These are phyloP conservation scores for Podilymbus podiceps DNA, from an alignment of 2,113 vertebrate species.

Conservation along the genomic window DNA sequence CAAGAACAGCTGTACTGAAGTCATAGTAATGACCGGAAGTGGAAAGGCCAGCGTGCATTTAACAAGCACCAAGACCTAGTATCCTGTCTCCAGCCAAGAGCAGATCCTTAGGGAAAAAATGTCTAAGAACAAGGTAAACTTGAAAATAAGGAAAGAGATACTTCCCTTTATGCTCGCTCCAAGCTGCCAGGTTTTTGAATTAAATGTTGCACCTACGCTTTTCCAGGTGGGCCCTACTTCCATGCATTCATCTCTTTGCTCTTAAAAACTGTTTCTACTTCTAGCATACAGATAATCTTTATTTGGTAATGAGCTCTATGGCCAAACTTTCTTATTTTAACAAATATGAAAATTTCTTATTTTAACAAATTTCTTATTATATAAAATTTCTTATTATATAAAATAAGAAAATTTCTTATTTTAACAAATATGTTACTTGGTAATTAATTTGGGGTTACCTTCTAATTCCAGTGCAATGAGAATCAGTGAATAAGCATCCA, in stretches of 20 bases:
- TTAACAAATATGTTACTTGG: background rate
- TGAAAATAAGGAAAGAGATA: background rate
- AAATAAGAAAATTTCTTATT: too few species aligned
- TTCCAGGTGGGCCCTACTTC: background rate
- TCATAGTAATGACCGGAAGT: background rate
- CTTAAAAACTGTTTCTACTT: background rate
- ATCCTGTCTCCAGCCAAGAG: background rate
- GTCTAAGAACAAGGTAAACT: background rate
- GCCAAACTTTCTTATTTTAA: background rate
- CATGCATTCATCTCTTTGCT: background rate
- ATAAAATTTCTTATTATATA: too few species aligned
- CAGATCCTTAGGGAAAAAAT: background rate
- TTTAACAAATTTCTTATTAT: too few species aligned
- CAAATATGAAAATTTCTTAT: too few species aligned
- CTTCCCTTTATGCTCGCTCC: background rate
- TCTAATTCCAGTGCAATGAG: background rate
- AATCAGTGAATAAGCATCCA: background rate
- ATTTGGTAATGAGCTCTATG: background rate
- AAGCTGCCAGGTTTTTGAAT: background rate
- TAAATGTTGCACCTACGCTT: background rate
- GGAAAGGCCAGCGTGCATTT: background rate
- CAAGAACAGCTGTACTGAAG: background rate
- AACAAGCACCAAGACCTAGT: background rate
- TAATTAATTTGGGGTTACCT: background rate
- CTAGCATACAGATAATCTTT: background rate